A percentile compares a stretch with the other conserved stretches of the same genome.
These are phyloP conservation scores for Clanis bilineata DNA, from an alignment of 2,888 invertebrate species.

Conservation along the genomic window DNA sequence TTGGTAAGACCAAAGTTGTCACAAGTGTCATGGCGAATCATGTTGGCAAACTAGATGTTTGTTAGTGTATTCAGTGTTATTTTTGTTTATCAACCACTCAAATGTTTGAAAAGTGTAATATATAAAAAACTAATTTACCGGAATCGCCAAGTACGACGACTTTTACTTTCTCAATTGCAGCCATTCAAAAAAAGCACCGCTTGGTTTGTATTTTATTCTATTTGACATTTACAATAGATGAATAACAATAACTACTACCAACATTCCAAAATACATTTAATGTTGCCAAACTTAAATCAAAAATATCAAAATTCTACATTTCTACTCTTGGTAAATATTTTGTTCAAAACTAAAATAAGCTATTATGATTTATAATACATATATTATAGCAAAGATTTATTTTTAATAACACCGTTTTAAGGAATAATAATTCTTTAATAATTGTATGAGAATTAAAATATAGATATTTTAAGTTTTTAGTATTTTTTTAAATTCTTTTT, in stretches of 20 bases:
- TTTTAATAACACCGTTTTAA: no score
- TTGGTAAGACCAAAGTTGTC: conserved; percentile 39
- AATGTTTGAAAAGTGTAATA: conserved; percentile 14
- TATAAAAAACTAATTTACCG: conserved; percentile 72
- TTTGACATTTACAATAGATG: conserved; percentile 43
- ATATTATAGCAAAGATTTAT: no score
- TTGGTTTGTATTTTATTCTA: conserved; percentile 53
- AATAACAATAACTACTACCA: conserved; percentile 30
- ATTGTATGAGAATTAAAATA: no score
- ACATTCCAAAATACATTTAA: conserved; percentile 22
- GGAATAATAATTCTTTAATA: no score
- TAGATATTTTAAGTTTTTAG: no score
- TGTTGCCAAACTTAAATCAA: neutral
- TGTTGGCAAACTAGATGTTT: conserved; percentile 57
- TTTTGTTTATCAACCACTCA: neutral
- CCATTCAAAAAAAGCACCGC: conserved; percentile 79
- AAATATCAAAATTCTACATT: neutral
- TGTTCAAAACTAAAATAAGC: no score
- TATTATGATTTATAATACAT: no score
- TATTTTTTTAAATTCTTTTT: neutral
- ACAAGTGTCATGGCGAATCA: conserved; percentile 64
- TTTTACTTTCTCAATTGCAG: conserved; percentile 94
- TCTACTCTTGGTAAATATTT: neutral
- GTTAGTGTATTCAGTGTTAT: conserved; percentile 30
- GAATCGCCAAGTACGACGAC: conserved; percentile 96